phyloP scores from a whole-genome alignment of 2,797 vertebrate genomes.

The Nyctalus aviator region DNA sequence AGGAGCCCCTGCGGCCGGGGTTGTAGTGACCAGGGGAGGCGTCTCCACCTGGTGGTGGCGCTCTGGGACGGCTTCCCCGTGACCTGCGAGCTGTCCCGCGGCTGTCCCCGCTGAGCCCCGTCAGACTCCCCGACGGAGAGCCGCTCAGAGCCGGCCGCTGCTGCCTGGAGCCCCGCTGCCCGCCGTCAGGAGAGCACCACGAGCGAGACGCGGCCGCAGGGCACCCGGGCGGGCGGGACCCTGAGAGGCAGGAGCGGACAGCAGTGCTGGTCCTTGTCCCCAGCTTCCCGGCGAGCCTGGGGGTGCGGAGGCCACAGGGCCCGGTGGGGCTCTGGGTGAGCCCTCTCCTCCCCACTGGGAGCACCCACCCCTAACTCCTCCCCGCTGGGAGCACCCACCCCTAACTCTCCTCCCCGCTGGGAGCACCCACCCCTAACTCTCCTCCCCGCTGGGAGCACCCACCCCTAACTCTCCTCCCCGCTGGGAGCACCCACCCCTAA shows the following conservation, averaged over 20 bases:
- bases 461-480: too few relatives aligned
- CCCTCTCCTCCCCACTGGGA: too few relatives aligned
- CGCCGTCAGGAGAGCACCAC: background rate
- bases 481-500: too few relatives aligned
- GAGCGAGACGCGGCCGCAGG: background rate
- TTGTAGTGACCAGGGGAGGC: background rate
- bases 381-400: too few relatives aligned
- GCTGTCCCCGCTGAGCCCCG: background rate
- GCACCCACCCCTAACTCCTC: too few relatives aligned
- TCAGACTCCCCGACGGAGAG: background rate
- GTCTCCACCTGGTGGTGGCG: background rate
- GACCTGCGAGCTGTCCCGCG: background rate
- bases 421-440: too few relatives aligned
- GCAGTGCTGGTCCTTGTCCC: background rate
- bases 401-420: too few relatives aligned
- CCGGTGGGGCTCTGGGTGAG: rapidly evolving
- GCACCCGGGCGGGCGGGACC: rapidly evolving
- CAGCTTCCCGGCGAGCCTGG: rapidly evolving
- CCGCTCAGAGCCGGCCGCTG: background rate
- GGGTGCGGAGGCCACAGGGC: background rate
- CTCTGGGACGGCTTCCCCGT: background rate
- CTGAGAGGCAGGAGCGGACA: background rate
- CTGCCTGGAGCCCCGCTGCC: background rate
- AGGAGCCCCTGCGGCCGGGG: background rate
- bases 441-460: too few relatives aligned